Conservation (phyloP, 2,113 vertebrate genomes). For the Dunckerocampus dactyliophorus region DNA sequence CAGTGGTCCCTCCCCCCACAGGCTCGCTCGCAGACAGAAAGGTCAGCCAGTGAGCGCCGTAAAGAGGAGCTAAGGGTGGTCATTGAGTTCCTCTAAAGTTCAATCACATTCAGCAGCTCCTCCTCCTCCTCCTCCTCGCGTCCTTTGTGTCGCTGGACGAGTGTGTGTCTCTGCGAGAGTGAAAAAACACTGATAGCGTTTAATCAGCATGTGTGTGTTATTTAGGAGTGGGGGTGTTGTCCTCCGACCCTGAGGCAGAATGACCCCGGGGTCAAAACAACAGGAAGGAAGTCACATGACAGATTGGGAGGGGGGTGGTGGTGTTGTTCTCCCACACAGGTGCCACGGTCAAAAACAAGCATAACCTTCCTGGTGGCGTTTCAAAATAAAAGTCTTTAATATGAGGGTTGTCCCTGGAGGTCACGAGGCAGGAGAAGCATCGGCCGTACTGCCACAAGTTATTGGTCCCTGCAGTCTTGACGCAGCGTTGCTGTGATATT, state of each 20-base stretch:
- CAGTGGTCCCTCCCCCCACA: constrained; percentile 6
- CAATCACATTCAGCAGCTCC: constrained; percentile 51
- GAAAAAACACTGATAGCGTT: constrained; percentile 34
- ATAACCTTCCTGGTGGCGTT: not conserved
- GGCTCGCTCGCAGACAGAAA: constrained; percentile 49
- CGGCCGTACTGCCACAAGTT: constrained; percentile 50
- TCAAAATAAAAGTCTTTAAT: not conserved
- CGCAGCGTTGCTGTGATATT: constrained; percentile 43
- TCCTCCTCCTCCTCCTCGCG: constrained; percentile 20
- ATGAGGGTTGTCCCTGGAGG: constrained; percentile 29
- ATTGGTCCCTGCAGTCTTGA: constrained; percentile 47
- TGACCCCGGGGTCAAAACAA: constrained; percentile 60
- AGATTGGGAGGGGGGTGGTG: constrained; percentile 22
- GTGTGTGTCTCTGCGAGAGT: constrained; percentile 4
- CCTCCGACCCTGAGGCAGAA: constrained; percentile 42
- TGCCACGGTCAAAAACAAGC: not conserved
- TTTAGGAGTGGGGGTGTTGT: not conserved
- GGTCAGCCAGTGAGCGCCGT: constrained; percentile 50
- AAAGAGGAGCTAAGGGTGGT: constrained; percentile 45
- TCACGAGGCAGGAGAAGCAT: constrained; percentile 53
- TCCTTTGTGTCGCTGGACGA: not conserved
- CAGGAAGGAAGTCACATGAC: constrained; percentile 67
- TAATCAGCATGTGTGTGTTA: constrained; percentile 35
- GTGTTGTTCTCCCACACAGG: constrained; percentile 5
- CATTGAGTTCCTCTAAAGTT: constrained; percentile 62